Percentiles rank a stretch among this genome's conserved stretches.
Evolutionary conservation across 2,888 invertebrate species (phyloP).

Genomic region (Busseola fusca): DNA sequence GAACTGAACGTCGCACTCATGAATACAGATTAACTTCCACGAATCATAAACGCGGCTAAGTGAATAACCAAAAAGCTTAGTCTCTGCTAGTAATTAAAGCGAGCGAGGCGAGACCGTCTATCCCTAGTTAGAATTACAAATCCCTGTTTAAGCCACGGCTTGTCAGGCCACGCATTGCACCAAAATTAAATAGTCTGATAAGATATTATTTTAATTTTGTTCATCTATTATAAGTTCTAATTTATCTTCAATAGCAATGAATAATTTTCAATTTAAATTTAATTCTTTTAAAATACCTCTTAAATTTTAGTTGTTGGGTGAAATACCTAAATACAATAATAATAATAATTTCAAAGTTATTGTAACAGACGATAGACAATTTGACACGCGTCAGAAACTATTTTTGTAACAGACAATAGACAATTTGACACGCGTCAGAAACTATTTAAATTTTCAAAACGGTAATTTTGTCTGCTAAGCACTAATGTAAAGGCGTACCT

Average conservation of each 20-base stretch:
- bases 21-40: slow-evolving; percentile 61
- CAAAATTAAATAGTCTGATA: no score
- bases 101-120: slow-evolving; percentile 50
- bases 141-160: slow-evolving; percentile 68
- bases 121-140: slow-evolving; percentile 74
- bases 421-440: slow-evolving; percentile 33
- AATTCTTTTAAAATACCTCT: no score
- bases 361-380: slow-evolving; percentile 30
- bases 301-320: no score
- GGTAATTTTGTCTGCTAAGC: slow-evolving; percentile 27
- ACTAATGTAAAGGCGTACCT: slow-evolving; percentile 9
- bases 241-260: no score
- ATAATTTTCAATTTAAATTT: no score
- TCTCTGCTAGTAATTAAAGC: slow-evolving; percentile 54
- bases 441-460: slow-evolving; percentile 36
- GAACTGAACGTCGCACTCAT: slow-evolving; percentile 52
- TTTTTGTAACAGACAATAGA: slow-evolving; percentile 33
- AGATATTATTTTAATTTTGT: no score
- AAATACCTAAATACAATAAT: no score
- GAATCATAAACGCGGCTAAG: slow-evolving; percentile 59
- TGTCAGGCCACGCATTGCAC: slow-evolving; percentile 60
- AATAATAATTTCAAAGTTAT: slow-evolving; percentile 35
- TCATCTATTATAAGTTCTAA: no score
- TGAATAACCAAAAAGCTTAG: slow-evolving; percentile 61
- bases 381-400: slow-evolving; percentile 37